phyloP scores from a whole-genome alignment of 2,888 invertebrate genomes.

The Erpobdella octoculata region DNA sequence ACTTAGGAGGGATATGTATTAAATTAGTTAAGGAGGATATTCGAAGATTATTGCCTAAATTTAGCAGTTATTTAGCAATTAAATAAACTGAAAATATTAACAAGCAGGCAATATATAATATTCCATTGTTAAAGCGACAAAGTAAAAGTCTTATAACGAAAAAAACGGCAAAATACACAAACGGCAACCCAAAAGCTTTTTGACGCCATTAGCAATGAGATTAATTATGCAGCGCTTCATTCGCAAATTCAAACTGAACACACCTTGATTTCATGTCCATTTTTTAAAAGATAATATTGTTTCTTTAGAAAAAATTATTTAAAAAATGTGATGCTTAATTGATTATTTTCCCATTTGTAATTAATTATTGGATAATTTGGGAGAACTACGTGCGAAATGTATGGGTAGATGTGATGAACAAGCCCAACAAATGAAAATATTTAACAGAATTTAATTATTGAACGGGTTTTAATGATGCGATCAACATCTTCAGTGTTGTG shows the following conservation, averaged over 20 bases:
- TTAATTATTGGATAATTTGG: too few relatives aligned
- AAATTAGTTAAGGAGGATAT: conserved; percentile 21
- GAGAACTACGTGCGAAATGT: too few relatives aligned
- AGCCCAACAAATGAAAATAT: too few relatives aligned
- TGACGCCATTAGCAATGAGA: conserved; percentile 12
- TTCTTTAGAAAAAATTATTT: too few relatives aligned
- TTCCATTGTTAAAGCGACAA: not conserved
- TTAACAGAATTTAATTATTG: too few relatives aligned
- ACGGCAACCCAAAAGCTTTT: conserved; percentile 10
- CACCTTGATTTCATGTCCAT: conserved; percentile 3
- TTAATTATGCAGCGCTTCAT: not conserved
- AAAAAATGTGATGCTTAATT: too few relatives aligned
- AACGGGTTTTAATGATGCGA: too few relatives aligned
- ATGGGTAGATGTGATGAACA: too few relatives aligned
- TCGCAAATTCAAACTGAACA: not conserved
- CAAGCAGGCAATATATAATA: not conserved
- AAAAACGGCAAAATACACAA: not conserved
- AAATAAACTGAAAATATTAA: not conserved
- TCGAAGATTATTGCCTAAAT: not conserved
- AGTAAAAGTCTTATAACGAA: not conserved
- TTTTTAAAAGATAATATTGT: too few relatives aligned
- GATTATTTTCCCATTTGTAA: too few relatives aligned
- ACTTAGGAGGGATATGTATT: too few relatives aligned
- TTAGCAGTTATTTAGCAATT: not conserved
- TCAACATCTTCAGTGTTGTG: too few relatives aligned